These are phyloP conservation scores for Gobio occitaniae DNA, from an alignment of 2,797 vertebrate genomes.

Conservation along the genomic window DNA sequence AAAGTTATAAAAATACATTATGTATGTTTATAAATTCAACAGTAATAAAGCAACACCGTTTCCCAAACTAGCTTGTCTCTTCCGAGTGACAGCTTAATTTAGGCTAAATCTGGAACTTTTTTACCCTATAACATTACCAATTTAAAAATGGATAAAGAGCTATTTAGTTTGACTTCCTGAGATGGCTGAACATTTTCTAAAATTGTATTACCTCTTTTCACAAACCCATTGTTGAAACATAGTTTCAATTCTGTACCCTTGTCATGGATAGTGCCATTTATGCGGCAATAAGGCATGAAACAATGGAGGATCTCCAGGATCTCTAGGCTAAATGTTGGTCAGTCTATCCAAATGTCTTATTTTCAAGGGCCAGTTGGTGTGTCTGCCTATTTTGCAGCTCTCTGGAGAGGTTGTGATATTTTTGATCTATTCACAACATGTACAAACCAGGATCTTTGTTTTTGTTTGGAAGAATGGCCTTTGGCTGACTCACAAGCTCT, in stretches of 20 bases:
- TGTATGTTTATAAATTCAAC: neutral
- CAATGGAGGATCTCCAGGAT: constrained; percentile 3
- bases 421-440: constrained; percentile 39
- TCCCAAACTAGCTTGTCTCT: neutral
- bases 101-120: neutral
- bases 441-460: constrained; percentile 33
- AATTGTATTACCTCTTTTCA: neutral
- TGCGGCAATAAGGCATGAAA: neutral
- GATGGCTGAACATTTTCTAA: neutral
- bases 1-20: neutral
- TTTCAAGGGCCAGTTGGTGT: constrained; percentile 21
- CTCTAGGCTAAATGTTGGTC: constrained; percentile 13
- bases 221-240: neutral
- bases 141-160: neutral
- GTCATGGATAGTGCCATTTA: neutral
- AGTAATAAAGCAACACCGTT: neutral
- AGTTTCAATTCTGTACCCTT: neutral
- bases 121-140: neutral
- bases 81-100: neutral
- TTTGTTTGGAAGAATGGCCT: constrained; percentile 31
- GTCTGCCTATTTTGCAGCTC: constrained; percentile 16
- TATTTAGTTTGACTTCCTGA: neutral
- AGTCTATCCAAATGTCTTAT: constrained; percentile 2
- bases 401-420: constrained; percentile 37
- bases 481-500: constrained; percentile 25